These are phyloP conservation scores for Pentamera pediparva DNA, from an alignment of 53 echinoderm and acorn worm genomes.

Conservation along the genomic window DNA sequence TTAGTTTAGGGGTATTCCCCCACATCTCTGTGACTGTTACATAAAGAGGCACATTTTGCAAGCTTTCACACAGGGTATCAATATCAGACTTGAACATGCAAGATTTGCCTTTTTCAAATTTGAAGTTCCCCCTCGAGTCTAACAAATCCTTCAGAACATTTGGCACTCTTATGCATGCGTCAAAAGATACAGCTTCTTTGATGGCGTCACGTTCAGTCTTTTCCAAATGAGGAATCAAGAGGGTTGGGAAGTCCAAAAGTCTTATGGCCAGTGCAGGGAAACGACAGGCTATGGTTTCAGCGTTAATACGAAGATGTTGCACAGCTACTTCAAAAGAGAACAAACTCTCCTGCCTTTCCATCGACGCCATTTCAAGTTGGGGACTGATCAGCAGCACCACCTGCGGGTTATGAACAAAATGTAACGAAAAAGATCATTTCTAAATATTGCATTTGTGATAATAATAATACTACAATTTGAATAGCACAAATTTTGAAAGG, in stretches of 20 bases:
- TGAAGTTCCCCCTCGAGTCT: slow-evolving; percentile 72
- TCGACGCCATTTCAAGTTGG: background rate
- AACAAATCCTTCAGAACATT: slow-evolving; percentile 64
- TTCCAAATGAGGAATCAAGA: slow-evolving; percentile 73
- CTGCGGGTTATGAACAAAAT: too few relatives aligned
- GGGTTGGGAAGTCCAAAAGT: slow-evolving; percentile 83
- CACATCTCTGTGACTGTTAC: slow-evolving; percentile 83
- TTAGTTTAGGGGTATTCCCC: slow-evolving; percentile 65
- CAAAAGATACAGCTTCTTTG: slow-evolving; percentile 38
- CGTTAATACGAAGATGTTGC: slow-evolving; percentile 57
- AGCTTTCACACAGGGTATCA: slow-evolving; percentile 47
- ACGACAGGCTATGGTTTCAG: slow-evolving; percentile 60
- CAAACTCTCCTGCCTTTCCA: slow-evolving; percentile 59
- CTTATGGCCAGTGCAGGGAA: slow-evolving; percentile 88
- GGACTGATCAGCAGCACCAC: too few relatives aligned
- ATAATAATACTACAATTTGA: too few relatives aligned
- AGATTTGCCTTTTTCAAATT: slow-evolving; percentile 84
- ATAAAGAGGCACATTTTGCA: slow-evolving; percentile 79
- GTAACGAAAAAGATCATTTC: too few relatives aligned
- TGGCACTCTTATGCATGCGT: slow-evolving; percentile 24
- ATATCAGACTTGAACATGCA: slow-evolving; percentile 79
- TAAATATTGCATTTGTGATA: too few relatives aligned
- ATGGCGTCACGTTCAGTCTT: slow-evolving; percentile 36
- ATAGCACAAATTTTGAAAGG: too few relatives aligned
- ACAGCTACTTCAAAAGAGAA: slow-evolving; percentile 92